Conservation (phyloP, 2,797 vertebrate species). For the Lithobates sylvaticus region DNA sequence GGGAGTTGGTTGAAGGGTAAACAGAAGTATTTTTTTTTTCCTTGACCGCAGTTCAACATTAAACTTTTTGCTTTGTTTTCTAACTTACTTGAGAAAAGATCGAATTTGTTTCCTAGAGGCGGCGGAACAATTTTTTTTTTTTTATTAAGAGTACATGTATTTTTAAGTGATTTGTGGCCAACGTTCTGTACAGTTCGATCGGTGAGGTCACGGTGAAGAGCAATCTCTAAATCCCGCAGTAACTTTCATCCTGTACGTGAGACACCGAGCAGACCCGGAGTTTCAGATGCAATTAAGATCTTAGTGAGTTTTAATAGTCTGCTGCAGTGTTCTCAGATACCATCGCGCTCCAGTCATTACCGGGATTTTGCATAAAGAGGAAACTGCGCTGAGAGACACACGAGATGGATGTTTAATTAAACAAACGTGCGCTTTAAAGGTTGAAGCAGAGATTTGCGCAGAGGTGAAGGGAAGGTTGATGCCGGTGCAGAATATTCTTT, state of each 20-base stretch:
- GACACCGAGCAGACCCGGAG: background rate
- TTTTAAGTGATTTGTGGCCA: too few species aligned
- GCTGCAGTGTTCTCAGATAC: conserved; percentile 12
- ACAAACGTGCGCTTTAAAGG: background rate
- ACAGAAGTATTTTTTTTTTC: too few species aligned
- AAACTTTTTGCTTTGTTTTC: too few species aligned
- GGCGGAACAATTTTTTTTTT: too few species aligned
- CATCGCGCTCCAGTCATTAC: conserved; percentile 19
- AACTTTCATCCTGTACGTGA: conserved; percentile 4
- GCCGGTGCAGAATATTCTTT: background rate
- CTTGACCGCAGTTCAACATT: too few species aligned
- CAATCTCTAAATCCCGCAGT: background rate
- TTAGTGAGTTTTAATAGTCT: conserved; percentile 34
- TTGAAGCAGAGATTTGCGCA: background rate
- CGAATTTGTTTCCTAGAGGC: too few species aligned
- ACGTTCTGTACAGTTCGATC: too few species aligned
- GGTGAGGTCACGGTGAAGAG: background rate
- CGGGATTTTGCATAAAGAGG: background rate
- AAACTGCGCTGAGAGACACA: background rate
- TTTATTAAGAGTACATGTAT: too few species aligned
- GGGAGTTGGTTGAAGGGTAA: too few species aligned
- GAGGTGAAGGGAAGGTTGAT: conserved; percentile 17
- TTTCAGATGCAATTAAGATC: conserved; percentile 58
- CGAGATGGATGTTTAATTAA: conserved; percentile 24
- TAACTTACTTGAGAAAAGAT: too few species aligned